These are phyloP conservation scores for Scolopax mira DNA, from an alignment of 2,113 vertebrate genomes.

Conservation along the genomic window DNA sequence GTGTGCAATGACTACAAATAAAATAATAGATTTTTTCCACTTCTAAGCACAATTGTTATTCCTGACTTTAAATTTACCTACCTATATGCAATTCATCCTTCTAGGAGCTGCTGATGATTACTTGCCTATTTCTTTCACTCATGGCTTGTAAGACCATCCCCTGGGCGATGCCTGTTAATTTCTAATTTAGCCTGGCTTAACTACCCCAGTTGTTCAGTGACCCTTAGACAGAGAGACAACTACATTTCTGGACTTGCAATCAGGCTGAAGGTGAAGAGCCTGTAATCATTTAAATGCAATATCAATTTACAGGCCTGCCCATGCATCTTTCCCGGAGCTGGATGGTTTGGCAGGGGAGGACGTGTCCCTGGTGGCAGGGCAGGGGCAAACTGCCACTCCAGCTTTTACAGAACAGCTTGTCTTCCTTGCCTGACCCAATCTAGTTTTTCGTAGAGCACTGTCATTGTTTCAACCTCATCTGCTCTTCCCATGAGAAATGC, in stretches of 20 bases:
- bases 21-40: background rate
- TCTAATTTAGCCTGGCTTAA: conserved; percentile 16
- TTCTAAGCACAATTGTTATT: background rate
- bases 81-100: background rate
- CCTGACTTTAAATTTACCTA: background rate
- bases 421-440: background rate
- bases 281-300: background rate
- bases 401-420: background rate
- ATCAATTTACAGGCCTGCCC: background rate
- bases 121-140: conserved; percentile 14
- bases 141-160: background rate
- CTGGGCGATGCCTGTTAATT: background rate
- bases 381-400: background rate
- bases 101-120: conserved; percentile 3
- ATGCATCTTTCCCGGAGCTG: background rate
- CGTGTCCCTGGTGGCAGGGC: background rate
- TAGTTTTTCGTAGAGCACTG: background rate
- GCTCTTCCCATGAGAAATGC: background rate
- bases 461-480: background rate
- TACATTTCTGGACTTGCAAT: background rate
- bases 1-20: background rate
- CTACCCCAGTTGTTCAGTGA: background rate
- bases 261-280: conserved; percentile 1
- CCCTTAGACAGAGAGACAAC: background rate
- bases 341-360: background rate